Evolutionary conservation across 1,140 invertebrate species (phyloP).

Genomic region (Glossosoma conforme): DNA sequence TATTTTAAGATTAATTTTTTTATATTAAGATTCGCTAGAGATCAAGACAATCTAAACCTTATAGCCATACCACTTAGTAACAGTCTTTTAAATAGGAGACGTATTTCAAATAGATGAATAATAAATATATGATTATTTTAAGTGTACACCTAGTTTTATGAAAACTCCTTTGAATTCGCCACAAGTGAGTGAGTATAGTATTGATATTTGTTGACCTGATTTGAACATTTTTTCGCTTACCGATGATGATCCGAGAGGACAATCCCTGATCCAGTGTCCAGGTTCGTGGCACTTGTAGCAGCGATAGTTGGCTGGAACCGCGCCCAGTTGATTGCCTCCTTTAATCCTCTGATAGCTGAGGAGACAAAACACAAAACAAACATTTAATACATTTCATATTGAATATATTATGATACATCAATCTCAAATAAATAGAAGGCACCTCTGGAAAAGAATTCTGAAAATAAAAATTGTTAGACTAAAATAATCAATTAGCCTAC

Average conservation of each 20-base stretch:
- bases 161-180: neutral
- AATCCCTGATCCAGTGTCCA: conserved; percentile 96
- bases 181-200: neutral
- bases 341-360: conserved; percentile 82
- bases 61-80: no score
- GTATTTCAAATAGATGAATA: neutral
- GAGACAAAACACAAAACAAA: conserved; percentile 28
- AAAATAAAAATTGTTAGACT: no score
- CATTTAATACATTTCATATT: no score
- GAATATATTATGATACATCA: no score
- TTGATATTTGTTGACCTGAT: neutral
- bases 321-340: conserved; percentile 79
- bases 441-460: no score
- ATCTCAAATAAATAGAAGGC: no score
- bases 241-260: conserved; percentile 62
- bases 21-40: no score
- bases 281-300: conserved; percentile 90
- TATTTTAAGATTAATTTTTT: no score
- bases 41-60: no score
- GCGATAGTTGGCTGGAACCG: conserved; percentile 82
- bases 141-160: neutral
- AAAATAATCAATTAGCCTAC: no score
- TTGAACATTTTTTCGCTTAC: no score
- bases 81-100: no score
- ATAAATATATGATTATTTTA: neutral